These are phyloP conservation scores for Monochamus saltuarius DNA, from an alignment of 1,140 invertebrate genomes.

Conservation along the genomic window DNA sequence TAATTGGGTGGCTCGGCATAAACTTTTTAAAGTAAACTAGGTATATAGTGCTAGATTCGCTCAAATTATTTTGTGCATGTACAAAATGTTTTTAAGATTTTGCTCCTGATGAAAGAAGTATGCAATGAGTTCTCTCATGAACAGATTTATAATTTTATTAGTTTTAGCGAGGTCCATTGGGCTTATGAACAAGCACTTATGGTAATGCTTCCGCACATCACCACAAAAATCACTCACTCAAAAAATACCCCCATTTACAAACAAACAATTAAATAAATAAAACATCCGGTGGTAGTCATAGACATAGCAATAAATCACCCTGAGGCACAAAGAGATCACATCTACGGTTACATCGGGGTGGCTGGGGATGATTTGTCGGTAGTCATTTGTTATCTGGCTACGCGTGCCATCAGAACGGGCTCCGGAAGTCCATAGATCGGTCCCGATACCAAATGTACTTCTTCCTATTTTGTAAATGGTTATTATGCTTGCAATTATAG, in stretches of 20 bases:
- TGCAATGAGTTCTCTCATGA: too few relatives aligned
- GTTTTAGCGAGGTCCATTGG: not conserved
- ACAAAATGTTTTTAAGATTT: too few relatives aligned
- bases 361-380: slow-evolving; percentile 40
- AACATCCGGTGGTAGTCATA: slow-evolving; percentile 34
- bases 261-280: slow-evolving; percentile 46
- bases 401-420: slow-evolving; percentile 16
- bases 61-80: too few relatives aligned
- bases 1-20: too few relatives aligned
- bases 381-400: slow-evolving; percentile 36
- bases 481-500: too few relatives aligned
- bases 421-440: slow-evolving; percentile 9
- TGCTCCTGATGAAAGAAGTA: too few relatives aligned
- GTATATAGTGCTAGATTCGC: too few relatives aligned
- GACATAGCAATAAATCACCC: slow-evolving; percentile 33
- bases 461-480: too few relatives aligned
- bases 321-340: slow-evolving; percentile 27
- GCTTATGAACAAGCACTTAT: slow-evolving; percentile 27
- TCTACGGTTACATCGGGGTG: slow-evolving; percentile 10
- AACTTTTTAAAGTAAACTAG: too few relatives aligned
- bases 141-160: too few relatives aligned
- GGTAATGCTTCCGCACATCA: slow-evolving; percentile 39
- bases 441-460: too few relatives aligned
- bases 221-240: slow-evolving; percentile 39
- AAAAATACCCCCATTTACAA: slow-evolving; percentile 36